Evolutionary conservation across 2,113 vertebrate species (phyloP), one percentile per base, ranked within the genome.

Genomic region (Phyllopteryx taeniolatus): DNA sequence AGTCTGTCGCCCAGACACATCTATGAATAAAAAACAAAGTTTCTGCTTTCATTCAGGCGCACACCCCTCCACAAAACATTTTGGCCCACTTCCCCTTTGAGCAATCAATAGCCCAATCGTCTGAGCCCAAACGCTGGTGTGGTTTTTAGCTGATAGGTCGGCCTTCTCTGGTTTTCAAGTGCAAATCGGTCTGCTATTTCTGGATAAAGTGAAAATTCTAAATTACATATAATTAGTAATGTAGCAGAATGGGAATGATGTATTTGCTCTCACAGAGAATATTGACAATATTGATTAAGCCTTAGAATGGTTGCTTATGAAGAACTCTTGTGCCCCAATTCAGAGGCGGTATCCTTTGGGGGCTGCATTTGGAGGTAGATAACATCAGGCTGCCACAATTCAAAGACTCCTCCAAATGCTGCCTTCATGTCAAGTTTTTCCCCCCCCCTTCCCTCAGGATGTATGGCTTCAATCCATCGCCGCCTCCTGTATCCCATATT

Each of bases 11-110:
- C 44, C 42, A 65, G 42, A 44, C 12, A 39, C 62, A 8, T 44
- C 44, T 22, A 44, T 65, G 42, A 65, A 27, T 65, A 65, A 65
- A 64, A 64, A 33, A 33, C 61, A 65, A 65, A 65, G 62, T 65
- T 65, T 3, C 44, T 12, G 62, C 35, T 20, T 10, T 17, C 35
- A 42, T 42, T 42, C 61, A 42, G 42, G 35, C 35, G 19, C 61
- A 42, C 5, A 56, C 3, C 59, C n/a, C 11, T 56, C 53, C n/a
- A 22, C n/a, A 11, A n/a, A 56, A 56, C 53, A 22, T 22, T 56
- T n/a, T 56, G 3, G 9, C 53, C 8, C 53, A 22, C 8, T 56
- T 56, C 2, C 53, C 10, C 6, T 17, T 43, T 19, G 42, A 11
- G 11, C 61, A n/a, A 43, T 42, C 17, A 20, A 42, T 5, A 63